Evolutionary conservation across 2,797 vertebrate genomes (phyloP), one percentile per base, ranked within the genome.

Genomic region (Cyclopterus lumpus): DNA sequence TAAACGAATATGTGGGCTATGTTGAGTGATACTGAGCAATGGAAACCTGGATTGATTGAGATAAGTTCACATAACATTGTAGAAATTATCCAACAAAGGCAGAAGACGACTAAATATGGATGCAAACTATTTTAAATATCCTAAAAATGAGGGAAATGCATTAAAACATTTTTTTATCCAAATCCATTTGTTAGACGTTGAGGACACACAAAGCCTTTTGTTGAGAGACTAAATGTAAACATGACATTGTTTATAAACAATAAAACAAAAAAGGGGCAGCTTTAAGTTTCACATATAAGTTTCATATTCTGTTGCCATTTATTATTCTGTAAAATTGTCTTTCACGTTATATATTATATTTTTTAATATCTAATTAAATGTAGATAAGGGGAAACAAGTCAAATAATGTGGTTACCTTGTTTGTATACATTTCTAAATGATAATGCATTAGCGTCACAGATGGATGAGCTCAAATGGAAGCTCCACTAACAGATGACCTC

Each of bases 401-500:
- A 51, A 30, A 54, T 42, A 44, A 46, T 40, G 38, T 3, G 10
- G 51, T 40, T 16, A 51, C 20, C 11, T 9, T 48, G 8, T 28
- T 57, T 60, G 30, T 26, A 11, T 18, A 15, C 14, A 16, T 34
- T 44, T 69, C 26, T 51, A 57, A 63, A 65, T 61, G 10, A 48
- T n/a, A 77, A 77, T n/a, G 48, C 30, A 14, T 24, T 20, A 22
- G 30, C 26, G 22, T 36, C 7, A 49, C 30, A 58, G 67, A 69
- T 67, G 60, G 60, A 20, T 4, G 42, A 61, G 63, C 67, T 34
- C 30, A 74, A 68, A 75, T 15, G 32, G 42, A 68, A 14, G 42
- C 59, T 55, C 24, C 16, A 1, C 68, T 40, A 62, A 81, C 67
- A 68, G 58, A 4, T 65, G 84, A 71, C 67, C 82, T 73, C 28